Percentiles rank a stretch among this genome's conserved stretches.
Conservation (phyloP, 2,113 vertebrate species). For the Irena cyanogastra region DNA sequence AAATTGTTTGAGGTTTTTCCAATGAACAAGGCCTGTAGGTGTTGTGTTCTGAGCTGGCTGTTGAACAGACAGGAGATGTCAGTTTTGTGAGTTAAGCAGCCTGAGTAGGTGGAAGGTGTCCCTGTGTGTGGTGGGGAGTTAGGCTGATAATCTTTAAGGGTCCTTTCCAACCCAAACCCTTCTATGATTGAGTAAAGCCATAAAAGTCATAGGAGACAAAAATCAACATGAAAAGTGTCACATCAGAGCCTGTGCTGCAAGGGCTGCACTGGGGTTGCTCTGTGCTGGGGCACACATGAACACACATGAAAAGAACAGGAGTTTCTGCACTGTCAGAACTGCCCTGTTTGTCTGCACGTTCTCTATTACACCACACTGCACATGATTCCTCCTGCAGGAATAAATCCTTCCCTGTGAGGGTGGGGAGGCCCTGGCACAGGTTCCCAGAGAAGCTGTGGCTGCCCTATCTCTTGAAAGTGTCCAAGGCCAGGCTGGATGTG, state of each 20-base stretch:
- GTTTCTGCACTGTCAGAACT: not conserved
- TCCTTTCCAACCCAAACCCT: not conserved
- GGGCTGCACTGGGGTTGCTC: not conserved
- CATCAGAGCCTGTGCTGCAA: not conserved
- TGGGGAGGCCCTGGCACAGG: not conserved
- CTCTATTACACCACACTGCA: not conserved
- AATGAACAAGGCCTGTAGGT: not conserved
- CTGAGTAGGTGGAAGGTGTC: not conserved
- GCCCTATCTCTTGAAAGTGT: not conserved
- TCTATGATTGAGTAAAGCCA: not conserved
- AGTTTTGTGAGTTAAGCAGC: not conserved
- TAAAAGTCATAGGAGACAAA: not conserved
- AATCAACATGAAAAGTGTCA: not conserved
- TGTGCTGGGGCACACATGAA: not conserved
- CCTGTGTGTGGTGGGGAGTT: not conserved
- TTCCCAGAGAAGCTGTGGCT: not conserved
- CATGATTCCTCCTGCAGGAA: not conserved
- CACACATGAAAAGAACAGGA: rapidly evolving
- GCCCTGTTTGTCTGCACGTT: not conserved
- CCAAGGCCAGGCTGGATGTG: not conserved
- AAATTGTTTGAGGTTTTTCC: not conserved
- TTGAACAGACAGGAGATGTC: not conserved
- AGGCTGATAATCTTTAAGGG: not conserved
- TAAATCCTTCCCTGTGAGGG: not conserved
- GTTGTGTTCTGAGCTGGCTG: not conserved